Base-by-base conservation (phyloP, 1,140 invertebrate species). In the Drosophila varians region DNA sequence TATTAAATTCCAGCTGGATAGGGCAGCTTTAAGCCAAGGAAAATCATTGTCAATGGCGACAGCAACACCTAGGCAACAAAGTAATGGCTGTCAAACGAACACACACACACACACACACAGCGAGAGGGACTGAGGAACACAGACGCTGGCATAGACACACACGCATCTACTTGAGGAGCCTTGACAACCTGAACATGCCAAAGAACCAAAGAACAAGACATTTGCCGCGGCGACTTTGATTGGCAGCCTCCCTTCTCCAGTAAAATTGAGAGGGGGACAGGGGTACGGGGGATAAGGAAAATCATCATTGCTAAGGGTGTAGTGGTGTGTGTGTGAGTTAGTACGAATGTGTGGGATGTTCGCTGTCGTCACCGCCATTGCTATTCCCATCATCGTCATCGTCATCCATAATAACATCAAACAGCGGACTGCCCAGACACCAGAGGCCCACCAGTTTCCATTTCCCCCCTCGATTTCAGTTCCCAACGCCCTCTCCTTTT, bases 341-440 rank as follows among this genome's bases (percentile, higher is more conserved):
- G 7, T 53, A 23, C 2, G 34, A 43, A n/a, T 26, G 38, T 7
- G 21, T 40, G 14, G 46, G 14, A 16, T 8, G 19, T 38, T 16
- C 46, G 47, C 64, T 66, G 73, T 53, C 62, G 49, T 66, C 60
- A 74, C 52, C 71, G 48, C 34, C 71, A 38, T 38, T 38, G 36
- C 36, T 62, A 72, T 69, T 55, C 26, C 49, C 69, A 86, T 84
- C 72, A 69, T 77, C 77, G 56, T 82, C 77, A 76, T 84, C 80
- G 82, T 87, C 80, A 84, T 87, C 82, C 79, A 84, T 84, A 84
- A 84, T 84, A 84, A 84, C 82, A 87, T 87, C 80, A 84, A 84
- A 84, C 72, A 68, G 72, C 66, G 56, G 74, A 60, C 80, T 86
- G 80, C 48, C 74, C 79, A 72, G 79, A 83, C 55, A 80, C 64